Base-by-base conservation (phyloP, 1,140 invertebrate species). In the Anastrepha ludens region DNA sequence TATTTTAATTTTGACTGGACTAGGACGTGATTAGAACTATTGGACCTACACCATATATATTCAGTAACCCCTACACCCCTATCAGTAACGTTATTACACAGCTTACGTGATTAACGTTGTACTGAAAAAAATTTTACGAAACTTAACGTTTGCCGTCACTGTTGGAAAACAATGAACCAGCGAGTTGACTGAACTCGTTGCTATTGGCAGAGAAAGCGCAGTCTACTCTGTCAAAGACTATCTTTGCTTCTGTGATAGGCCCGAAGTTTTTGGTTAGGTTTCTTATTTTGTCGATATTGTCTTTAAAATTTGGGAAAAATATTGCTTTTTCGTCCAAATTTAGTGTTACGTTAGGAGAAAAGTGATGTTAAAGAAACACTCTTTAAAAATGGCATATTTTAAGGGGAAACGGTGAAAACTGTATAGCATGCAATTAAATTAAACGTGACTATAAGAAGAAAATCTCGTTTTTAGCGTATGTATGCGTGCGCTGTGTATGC, bases 381-480 rank as follows among this genome's bases (percentile, higher is more conserved):
- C 17, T 20, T 81, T 2, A 7, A 81, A 74, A 81, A 81, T 81
- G 47, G n/a, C 47, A 1, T n/a, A 2, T 8, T 58, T 55, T 81
- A 20, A 9, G n/a, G 2, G 13, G 29, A 55, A 81, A 11, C 6
- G 1, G 0, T 81, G 3, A 81, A 55, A 55, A 58, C 55, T 20
- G 47, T 5, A 11, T 20, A 41, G 74, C 17, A n/a, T 62, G 60
- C 13, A 13, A 17, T 8, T 81, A 81, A 11, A 58, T 29, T 81
- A 58, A 81, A 39, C 64, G n/a, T 67, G n/a, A 1, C 7, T 13
- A 55, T 58, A 55, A n/a, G 6, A 55, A 20, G 74, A 29, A 20
- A 81, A 81, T 81, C 20, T 55, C 47, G 74, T 58, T 81, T 81
- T 9, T 41, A 29, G n/a, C 17, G 47, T 58, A 55, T 81, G 41